Evolutionary conservation across 2,888 invertebrate genomes (phyloP).

Genomic region (Uropetala carovei): DNA sequence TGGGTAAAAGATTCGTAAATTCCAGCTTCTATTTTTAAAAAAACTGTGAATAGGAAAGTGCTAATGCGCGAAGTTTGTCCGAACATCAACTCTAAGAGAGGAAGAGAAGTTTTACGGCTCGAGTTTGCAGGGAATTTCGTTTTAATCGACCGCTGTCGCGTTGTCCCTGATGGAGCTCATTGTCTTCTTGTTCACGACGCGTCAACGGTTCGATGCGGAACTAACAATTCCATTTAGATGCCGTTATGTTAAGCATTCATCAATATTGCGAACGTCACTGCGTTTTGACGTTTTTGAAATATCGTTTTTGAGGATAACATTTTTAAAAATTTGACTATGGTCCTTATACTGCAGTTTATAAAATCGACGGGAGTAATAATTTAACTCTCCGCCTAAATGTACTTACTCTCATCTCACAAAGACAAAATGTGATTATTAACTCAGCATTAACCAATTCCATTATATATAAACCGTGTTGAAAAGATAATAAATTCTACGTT

Average conservation of each 20-base stretch:
- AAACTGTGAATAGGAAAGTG: neutral
- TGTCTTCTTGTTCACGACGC: neutral
- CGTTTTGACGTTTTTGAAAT: too few relatives aligned
- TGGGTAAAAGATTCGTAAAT: neutral
- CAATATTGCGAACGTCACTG: neutral
- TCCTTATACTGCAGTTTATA: too few relatives aligned
- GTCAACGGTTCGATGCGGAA: neutral
- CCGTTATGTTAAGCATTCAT: neutral
- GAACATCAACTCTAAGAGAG: neutral
- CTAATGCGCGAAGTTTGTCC: slow-evolving; percentile 17
- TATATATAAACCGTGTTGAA: too few relatives aligned
- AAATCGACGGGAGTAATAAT: too few relatives aligned
- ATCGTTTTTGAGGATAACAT: too few relatives aligned
- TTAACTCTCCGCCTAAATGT: too few relatives aligned
- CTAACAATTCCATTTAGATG: neutral
- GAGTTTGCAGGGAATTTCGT: neutral
- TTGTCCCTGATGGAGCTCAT: neutral
- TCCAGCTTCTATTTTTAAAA: neutral
- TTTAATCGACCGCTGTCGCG: slow-evolving; percentile 3
- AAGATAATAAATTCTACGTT: too few relatives aligned
- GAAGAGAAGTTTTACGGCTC: neutral
- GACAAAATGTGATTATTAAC: too few relatives aligned
- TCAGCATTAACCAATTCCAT: too few relatives aligned
- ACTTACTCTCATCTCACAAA: too few relatives aligned
- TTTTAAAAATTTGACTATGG: too few relatives aligned